Base-by-base conservation (phyloP, 2,888 invertebrate genomes). In the Axea sp. region DNA sequence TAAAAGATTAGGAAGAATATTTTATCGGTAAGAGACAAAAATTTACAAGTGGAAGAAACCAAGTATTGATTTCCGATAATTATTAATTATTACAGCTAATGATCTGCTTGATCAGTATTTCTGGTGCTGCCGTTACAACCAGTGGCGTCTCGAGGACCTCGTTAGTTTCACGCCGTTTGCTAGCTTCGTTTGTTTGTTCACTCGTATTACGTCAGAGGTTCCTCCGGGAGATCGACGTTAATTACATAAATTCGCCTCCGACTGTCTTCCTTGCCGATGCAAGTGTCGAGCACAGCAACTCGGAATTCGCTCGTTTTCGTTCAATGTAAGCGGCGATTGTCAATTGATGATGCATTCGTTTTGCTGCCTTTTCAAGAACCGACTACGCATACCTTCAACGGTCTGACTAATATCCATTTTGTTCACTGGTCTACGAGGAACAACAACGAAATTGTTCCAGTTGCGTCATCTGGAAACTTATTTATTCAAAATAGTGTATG, bases 41-140 rank as follows among this genome's bases (percentile, higher is more conserved):
- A n/a, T n/a, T n/a, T n/a, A n/a, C n/a, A n/a, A n/a, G n/a, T n/a
- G n/a, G n/a, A n/a, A n/a, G n/a, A n/a, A n/a, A n/a, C n/a, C n/a
- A n/a, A n/a, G n/a, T 76, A 80, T 83, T 80, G 83, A 84, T 83
- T 80, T 78, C 75, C 79, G 76, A 83, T 84, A 81, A 81, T 82
- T 82, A 84, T 83, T 84, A 83, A 84, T 84, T 83, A 83, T 79
- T 77, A 73, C 75, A 81, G 81, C 82, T 83, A 83, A 83, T 83
- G 84, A 83, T 83, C 82, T 77, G 79, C 79, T 80, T 82, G 84
- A 84, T 85, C 83, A 82, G 81, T 78, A 77, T 73, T 75, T 60
- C 60, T 49, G 43, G 41, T 31, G 15, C 62, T 73, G 73, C 73
- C 68, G 76, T 71, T 73, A 69, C n/a, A n/a, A 4, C 19, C 19